Percentiles rank a stretch among this genome's conserved stretches.
Conservation (phyloP, 2,113 vertebrate genomes). For the Mystacornis crossleyi region DNA sequence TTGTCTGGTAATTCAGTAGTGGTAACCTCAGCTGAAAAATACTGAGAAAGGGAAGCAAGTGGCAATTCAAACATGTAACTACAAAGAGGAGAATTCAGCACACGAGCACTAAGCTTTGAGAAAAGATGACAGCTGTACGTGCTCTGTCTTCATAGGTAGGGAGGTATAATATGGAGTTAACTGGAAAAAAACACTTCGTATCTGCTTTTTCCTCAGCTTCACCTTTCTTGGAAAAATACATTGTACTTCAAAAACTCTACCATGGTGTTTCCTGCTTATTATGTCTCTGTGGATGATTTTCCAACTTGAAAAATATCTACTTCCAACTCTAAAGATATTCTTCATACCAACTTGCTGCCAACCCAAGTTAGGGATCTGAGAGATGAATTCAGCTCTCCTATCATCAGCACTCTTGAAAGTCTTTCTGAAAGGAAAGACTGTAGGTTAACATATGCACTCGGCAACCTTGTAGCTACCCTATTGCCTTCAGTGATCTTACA, state of each 20-base stretch:
- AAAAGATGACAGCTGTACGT: not conserved
- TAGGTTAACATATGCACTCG: not conserved
- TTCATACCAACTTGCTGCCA: not conserved
- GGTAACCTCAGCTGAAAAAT: not conserved
- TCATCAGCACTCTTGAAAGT: not conserved
- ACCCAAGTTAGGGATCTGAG: not conserved
- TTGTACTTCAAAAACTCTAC: not conserved
- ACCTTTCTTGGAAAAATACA: not conserved
- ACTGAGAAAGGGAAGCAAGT: not conserved
- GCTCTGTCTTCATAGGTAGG: not conserved
- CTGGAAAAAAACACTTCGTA: not conserved
- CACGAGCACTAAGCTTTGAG: not conserved
- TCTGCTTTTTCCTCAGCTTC: not conserved
- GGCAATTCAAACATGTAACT: not conserved
- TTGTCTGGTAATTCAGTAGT: not conserved
- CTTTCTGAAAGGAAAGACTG: not conserved
- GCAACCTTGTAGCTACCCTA: not conserved
- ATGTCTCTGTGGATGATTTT: not conserved
- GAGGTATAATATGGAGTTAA: not conserved
- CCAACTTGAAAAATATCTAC: not conserved
- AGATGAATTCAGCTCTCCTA: not conserved
- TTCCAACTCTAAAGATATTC: not conserved
- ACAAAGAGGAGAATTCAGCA: not conserved
- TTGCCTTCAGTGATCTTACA: not conserved
- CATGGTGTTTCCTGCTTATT: not conserved